A percentile compares a stretch with the other conserved stretches of the same genome.
phyloP scores from a whole-genome alignment of 1,140 invertebrate genomes.

The Macrobrachium nipponense region DNA sequence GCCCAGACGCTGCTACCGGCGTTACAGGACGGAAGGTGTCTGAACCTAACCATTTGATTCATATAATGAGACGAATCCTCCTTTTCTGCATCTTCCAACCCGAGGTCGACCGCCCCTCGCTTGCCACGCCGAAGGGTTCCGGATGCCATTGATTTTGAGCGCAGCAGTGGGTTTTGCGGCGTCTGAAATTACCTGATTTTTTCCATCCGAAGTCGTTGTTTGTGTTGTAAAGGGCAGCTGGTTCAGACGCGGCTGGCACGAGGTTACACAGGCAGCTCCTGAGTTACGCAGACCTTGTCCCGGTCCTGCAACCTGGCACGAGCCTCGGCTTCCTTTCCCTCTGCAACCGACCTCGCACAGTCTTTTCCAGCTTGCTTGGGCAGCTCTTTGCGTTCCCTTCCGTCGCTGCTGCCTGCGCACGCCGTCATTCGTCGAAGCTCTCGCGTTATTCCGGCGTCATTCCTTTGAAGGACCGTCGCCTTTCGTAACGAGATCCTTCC shows the following conservation, averaged over 20 bases:
- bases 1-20: constrained; percentile 27
- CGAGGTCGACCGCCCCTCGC: background rate
- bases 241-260: constrained; percentile 53
- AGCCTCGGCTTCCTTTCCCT: constrained; percentile 37
- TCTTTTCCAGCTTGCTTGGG: background rate
- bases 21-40: constrained; percentile 41
- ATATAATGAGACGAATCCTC: constrained; percentile 7
- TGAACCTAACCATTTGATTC: constrained; percentile 35
- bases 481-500: no score
- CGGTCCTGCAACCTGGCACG: constrained; percentile 32
- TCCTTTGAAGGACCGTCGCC: no score
- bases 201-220: constrained; percentile 9
- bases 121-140: background rate
- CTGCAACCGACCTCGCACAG: background rate
- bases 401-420: background rate
- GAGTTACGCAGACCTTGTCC: constrained; percentile 47
- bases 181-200: background rate
- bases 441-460: no score
- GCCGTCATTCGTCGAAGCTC: no score
- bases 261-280: constrained; percentile 53
- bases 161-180: background rate
- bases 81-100: background rate
- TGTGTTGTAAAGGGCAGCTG: background rate
- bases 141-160: background rate
- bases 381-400: background rate